Conservation (phyloP, 2,113 vertebrate genomes). For the Chloebia gouldiae region DNA sequence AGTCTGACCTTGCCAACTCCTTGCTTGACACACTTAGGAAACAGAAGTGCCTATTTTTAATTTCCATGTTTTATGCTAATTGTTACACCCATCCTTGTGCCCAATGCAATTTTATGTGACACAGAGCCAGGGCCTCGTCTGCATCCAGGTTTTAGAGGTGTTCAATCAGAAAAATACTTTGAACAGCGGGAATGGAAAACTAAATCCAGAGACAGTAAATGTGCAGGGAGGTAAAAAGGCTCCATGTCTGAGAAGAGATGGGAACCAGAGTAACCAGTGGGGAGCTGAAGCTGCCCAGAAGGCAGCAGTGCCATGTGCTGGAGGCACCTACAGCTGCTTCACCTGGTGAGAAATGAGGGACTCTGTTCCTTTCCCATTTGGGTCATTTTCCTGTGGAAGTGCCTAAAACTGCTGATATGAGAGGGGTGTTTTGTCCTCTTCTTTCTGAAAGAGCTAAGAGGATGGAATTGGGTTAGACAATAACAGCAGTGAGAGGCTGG, state of each 20-base stretch:
- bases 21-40: not conserved
- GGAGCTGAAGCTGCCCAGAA: not conserved
- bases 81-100: not conserved
- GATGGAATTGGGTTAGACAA: not conserved
- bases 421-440: not conserved
- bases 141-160: not conserved
- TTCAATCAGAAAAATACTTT: not conserved
- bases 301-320: not conserved
- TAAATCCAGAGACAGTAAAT: not conserved
- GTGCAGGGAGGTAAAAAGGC: not conserved
- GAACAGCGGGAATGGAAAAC: not conserved
- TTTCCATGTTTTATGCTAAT: slow-evolving; percentile 10
- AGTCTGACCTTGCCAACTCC: not conserved
- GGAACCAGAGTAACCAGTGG: not conserved
- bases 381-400: not conserved
- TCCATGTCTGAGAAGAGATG: not conserved
- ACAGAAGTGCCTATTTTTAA: not conserved
- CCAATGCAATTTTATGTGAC: not conserved
- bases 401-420: not conserved
- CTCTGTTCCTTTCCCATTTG: not conserved
- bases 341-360: not conserved
- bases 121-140: not conserved
- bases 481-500: not conserved
- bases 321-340: not conserved
- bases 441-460: not conserved